Base-by-base conservation (phyloP, 2,113 vertebrate genomes). In the Trematocara macrostoma region DNA sequence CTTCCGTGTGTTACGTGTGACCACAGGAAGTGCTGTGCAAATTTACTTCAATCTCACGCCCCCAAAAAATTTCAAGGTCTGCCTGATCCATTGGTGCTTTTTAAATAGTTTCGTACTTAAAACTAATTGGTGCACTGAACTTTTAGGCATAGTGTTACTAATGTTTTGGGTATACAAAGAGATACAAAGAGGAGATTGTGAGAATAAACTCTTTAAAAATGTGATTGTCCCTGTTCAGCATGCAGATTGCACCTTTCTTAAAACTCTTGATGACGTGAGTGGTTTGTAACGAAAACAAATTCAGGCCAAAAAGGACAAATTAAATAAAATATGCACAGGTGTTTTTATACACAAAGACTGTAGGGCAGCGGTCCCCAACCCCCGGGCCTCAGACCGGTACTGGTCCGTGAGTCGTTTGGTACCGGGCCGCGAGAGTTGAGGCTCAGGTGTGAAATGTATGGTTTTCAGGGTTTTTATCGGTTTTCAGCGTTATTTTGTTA, bases 231-330 rank as follows among this genome's bases (percentile, higher is more conserved):
- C 57, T 4, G 57, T n/a, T 61, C 29, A 34, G 57, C 57, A 11
- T 61, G 29, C 57, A 18, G 15, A 61, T 0, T 1, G 16, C 9
- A 61, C 16, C 5, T 61, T 35, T 35, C 0, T 61, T 61, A 35
- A 4, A 0, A n/a, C 16, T 11, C 31, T 1, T 35, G 9, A n/a
- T 69, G 7, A 4, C 0, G 3, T 14, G n/a, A 40, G 1, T 9
- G n/a, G 64, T 42, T 69, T 69, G 38, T 26, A 23, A 69, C 1
- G 1, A 0, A 69, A 42, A 42, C 20, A 23, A 23, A 8, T 69
- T 42, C 11, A n/a, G 16, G n/a, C 4, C 11, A 67, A 23, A 67
- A 69, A 42, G 11, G 8, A 2, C 38, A 23, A 3, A 40, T 42
- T 23, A 42, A 14, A 69, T 42, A 14, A 69, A 69, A 42, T 23